Base-by-base conservation (phyloP, 2,113 vertebrate species). In the Hystrix brachyura region DNA sequence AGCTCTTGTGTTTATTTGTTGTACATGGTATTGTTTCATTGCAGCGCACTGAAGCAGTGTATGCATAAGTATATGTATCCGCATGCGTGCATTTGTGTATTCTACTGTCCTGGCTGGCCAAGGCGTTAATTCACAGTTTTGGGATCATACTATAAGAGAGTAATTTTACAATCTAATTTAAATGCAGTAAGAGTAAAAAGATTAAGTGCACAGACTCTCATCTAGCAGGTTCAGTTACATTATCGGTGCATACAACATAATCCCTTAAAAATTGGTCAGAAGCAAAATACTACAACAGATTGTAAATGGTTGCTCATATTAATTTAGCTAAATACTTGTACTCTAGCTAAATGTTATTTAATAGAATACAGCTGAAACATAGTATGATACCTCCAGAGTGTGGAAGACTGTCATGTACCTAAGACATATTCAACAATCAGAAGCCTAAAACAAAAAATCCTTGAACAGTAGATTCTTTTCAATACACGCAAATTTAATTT, bases 281-380 rank as follows among this genome's bases (percentile, higher is more conserved):
- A 97, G 92, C 65, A 82, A 97, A 97, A 48, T 78, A 51, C 97
- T 92, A 96, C 86, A 97, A 97, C 98, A 98, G 97, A 97, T 97
- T 98, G 96, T 95, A 97, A 97, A 98, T 0, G 87, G 96, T 96
- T 96, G 92, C 92, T 96, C 97, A 94, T 95, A 98, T 97, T 98
- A 97, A 97, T 92, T 97, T 92, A 97, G 97, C 97, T 97, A 96
- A 97, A 78, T 96, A 95, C 94, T 97, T 97, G 92, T 97, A 98
- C 97, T 97, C 95, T 94, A 65, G 62, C 91, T 97, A 97, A 98
- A 92, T n/a, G 0, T 96, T 97, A 97, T 97, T 97, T 98, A 98
- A 98, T 94, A 95, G 87, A 97, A 69, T 87, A 89, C 89, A 96
- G 97, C 92, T 93, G 92, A 79, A 96, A 92, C 97, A 87, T 88